Evolutionary conservation across 2,797 vertebrate genomes (phyloP).

Genomic region (Myotis daubentonii): DNA sequence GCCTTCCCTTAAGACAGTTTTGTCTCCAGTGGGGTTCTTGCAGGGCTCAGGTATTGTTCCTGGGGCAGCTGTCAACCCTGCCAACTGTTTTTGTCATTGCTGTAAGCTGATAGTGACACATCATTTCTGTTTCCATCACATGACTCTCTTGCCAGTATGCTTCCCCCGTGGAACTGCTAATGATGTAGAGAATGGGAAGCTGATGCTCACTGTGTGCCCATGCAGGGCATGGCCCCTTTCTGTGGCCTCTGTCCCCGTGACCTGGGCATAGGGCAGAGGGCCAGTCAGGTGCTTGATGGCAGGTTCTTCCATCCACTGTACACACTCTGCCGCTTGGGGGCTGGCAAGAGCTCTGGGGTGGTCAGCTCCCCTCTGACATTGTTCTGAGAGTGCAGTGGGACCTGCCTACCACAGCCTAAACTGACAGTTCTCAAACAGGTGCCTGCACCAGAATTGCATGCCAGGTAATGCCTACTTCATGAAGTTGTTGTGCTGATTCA

Average conservation of each 20-base stretch:
- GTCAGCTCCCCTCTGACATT: neutral
- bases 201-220: neutral
- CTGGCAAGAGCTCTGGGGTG: neutral
- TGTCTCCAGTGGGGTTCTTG: neutral
- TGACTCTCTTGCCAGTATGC: neutral
- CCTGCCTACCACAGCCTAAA: neutral
- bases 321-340: neutral
- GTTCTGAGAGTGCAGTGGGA: neutral
- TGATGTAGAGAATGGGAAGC: neutral
- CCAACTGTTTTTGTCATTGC: neutral
- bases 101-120: neutral
- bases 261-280: neutral
- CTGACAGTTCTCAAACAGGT: neutral
- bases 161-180: neutral
- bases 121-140: neutral
- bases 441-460: neutral
- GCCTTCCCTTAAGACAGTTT: neutral
- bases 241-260: neutral
- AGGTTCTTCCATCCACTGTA: neutral
- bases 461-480: neutral
- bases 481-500: neutral
- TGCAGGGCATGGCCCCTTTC: neutral
- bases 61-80: neutral
- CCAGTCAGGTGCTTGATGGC: neutral
- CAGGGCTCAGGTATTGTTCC: neutral